A percentile compares a stretch with the other conserved stretches of the same genome.
Evolutionary conservation across 2,888 invertebrate species (phyloP).

Genomic region (Galeruca laticollis): DNA sequence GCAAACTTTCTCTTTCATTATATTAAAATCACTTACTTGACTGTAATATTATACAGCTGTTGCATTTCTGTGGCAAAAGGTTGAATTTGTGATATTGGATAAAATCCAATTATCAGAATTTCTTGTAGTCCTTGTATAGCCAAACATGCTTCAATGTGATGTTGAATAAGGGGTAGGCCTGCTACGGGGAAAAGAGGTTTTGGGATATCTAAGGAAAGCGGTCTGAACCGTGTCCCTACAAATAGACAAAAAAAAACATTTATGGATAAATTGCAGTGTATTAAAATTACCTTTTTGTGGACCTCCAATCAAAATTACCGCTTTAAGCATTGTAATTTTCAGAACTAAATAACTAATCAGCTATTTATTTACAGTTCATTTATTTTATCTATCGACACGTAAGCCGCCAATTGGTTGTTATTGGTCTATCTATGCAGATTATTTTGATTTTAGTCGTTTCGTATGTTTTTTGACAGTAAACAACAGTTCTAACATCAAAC

Average conservation of each 20-base stretch:
- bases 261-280: neutral
- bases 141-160: slow-evolving; percentile 95
- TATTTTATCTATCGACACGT: slow-evolving; percentile 33
- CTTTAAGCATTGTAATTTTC: slow-evolving; percentile 31
- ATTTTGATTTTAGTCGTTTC: slow-evolving; percentile 4
- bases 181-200: slow-evolving; percentile 98
- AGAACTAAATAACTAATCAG: neutral
- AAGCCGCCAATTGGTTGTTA: slow-evolving; percentile 1
- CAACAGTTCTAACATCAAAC: neutral
- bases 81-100: slow-evolving; percentile 85
- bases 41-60: slow-evolving; percentile 82
- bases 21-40: slow-evolving; percentile 70
- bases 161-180: slow-evolving; percentile 95
- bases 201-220: slow-evolving; percentile 95
- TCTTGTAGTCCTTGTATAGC: slow-evolving; percentile 85
- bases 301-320: slow-evolving; percentile 75
- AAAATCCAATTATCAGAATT: slow-evolving; percentile 94
- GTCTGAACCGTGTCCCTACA: slow-evolving; percentile 95
- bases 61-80: slow-evolving; percentile 90
- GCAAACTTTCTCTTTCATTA: neutral
- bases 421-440: neutral
- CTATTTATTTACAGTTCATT: slow-evolving; percentile 15
- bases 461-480: neutral
- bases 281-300: slow-evolving; percentile 24
- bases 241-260: slow-evolving; percentile 1